Evolutionary conservation across 2,888 invertebrate species (phyloP), one percentile per base, ranked within the genome.

Genomic region (Pseudococcus jackbeardsleyi): DNA sequence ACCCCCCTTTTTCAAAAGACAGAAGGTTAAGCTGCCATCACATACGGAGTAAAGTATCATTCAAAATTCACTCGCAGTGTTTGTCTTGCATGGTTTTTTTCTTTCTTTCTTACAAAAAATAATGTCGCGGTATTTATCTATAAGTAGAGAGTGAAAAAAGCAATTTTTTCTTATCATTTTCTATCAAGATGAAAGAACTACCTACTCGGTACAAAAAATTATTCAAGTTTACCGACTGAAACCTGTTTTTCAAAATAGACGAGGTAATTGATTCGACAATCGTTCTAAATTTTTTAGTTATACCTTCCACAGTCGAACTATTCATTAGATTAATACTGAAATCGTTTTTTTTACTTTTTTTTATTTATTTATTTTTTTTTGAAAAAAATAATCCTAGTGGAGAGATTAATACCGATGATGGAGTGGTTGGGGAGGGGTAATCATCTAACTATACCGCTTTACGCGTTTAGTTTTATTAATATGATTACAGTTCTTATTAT

Each of bases 21-120:
- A 87, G 87, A 87, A 87, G 87, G 87, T 87, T 59, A 79, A 87
- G 19, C 87, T 77, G 59, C 87, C 48, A 79, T 87, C 87, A 87
- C 87, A 87, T 50, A 87, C 87, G 87, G 48, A 77, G 77, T 79
- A 79, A 72, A 77, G 77, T 77, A 77, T 77, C 50, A 26, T 50
- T 46, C 48, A 50, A 54, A 84, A 54, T 84, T 84, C 50, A 33
- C 84, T 84, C 39, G 64, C 54, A 15, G 64, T 26, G 54, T 85
- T 85, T 85, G 26, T 26, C 68, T 68, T 68, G 54, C 15, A n/a
- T 54, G 54, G 54, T 17, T 54, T 54, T 64, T 26, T 26, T 68
- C 15, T 68, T 68, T 68, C 68, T 68, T 68, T 19, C 17, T 64
- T 64, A 12, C 1, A 68, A 68, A 68, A 68, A 68, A 68, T 68